Evolutionary conservation across 2,797 vertebrate species (phyloP), one percentile per base, ranked within the genome.

Genomic region (Cyprinodon diabolis): DNA sequence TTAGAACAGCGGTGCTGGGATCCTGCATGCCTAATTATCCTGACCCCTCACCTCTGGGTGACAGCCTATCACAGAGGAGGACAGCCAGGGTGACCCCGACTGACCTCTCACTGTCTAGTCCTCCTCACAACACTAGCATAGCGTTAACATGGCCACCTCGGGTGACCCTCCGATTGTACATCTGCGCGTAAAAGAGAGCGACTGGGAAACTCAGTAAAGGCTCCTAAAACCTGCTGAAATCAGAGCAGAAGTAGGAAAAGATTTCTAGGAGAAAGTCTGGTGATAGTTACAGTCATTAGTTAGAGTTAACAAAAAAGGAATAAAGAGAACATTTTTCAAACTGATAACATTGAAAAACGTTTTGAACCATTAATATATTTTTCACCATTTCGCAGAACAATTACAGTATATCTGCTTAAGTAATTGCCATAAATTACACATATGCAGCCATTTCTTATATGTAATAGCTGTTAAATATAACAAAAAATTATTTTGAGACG

Each of bases 61-160:
- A 94, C 92, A 93, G 93, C 92, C 91, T 93, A 94, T 93, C 93
- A 93, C 89, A 91, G 91, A n/a, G 83, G 84, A 90, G 93, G 92
- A 94, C 92, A 94, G 90, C 90, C 89, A 92, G 80, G 55, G 81
- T 92, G 91, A 92, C 90, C 92, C 67, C 75, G 14, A 67, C 78
- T 84, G 89, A 93, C 92, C 93, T 83, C 87, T 55, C 89, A 89
- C 92, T 93, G 91, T 93, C 92, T 89, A 86, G 83, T 84, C 86
- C 91, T 92, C 35, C 78, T 93, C 90, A 92, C 86, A 91, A 91
- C 85, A 89, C 90, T 90, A 90, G 85, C 89, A 87, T 74, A 85
- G 91, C 89, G 90, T 92, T 93, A 92, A 92, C 89, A 92, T 54
- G 1, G 79, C 35, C 85, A 62, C 86, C 78, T 84, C 72, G 48